Percentiles rank a stretch among this genome's conserved stretches.
These are phyloP conservation scores for Melanostigma gelatinosum DNA, from an alignment of 2,113 vertebrate species.

Conservation along the genomic window DNA sequence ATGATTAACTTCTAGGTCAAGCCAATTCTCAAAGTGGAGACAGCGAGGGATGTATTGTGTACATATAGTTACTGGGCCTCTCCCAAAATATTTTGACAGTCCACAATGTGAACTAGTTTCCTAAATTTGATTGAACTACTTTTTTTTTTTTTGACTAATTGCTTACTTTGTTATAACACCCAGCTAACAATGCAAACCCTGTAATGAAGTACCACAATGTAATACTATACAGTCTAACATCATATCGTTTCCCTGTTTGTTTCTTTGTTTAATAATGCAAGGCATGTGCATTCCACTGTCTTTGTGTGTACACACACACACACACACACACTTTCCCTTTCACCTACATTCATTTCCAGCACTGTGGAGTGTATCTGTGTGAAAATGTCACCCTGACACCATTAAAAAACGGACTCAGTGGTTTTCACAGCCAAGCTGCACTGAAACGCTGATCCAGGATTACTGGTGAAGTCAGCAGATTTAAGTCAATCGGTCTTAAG, in stretches of 20 bases:
- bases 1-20: conserved; percentile 13
- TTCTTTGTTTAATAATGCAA: neutral
- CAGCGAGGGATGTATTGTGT: neutral
- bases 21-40: neutral
- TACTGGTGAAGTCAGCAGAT: conserved; percentile 7
- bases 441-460: conserved; percentile 20
- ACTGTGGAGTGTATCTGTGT: neutral
- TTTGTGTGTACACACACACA: too few species aligned
- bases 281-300: neutral
- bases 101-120: too few species aligned
- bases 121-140: too few species aligned
- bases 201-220: too few species aligned
- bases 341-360: conserved; percentile 23
- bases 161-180: neutral
- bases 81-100: too few species aligned
- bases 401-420: neutral
- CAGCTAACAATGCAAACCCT: neutral
- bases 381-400: neutral
- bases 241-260: neutral
- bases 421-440: neutral
- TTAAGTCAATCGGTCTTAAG: neutral
- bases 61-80: too few species aligned
- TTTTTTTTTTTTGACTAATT: neutral
- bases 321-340: conserved; percentile 11
- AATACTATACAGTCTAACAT: neutral